phyloP scores from a whole-genome alignment of 2,113 vertebrate species.

The Neofelis nebulosa region DNA sequence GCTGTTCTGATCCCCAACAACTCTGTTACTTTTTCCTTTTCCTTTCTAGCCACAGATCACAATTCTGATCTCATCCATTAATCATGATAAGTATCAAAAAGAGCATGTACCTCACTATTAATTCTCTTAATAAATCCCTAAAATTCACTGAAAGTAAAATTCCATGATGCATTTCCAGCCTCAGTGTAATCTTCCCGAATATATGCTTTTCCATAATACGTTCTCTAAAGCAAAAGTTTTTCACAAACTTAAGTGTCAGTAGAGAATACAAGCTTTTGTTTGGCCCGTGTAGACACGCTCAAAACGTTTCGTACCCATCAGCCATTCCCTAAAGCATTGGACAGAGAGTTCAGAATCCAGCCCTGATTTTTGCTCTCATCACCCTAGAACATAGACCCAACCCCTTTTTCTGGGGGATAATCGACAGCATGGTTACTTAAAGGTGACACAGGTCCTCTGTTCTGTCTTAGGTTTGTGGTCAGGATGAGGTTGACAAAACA shows the following conservation, averaged over 20 bases:
- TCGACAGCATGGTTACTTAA: neutral
- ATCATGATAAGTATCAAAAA: neutral
- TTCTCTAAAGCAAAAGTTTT: conserved; percentile 29
- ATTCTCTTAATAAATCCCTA: neutral
- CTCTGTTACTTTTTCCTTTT: neutral
- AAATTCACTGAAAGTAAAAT: neutral
- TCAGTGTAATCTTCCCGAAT: neutral
- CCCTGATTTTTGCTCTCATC: neutral
- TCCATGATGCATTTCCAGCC: neutral
- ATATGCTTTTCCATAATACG: neutral
- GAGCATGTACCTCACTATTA: neutral
- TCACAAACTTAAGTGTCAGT: neutral
- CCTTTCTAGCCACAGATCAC: neutral
- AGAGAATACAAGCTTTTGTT: conserved; percentile 11
- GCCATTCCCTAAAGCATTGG: neutral
- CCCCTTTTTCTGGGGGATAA: neutral
- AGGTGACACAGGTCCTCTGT: neutral
- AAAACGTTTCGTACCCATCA: neutral
- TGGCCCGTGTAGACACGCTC: neutral
- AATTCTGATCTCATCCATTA: neutral
- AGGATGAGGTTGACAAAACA: neutral
- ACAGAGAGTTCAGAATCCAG: neutral
- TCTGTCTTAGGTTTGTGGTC: neutral
- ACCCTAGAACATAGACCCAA: neutral
- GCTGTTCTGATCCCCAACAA: neutral